Conservation (phyloP, 2,113 vertebrate species). For the Morone chrysops region DNA sequence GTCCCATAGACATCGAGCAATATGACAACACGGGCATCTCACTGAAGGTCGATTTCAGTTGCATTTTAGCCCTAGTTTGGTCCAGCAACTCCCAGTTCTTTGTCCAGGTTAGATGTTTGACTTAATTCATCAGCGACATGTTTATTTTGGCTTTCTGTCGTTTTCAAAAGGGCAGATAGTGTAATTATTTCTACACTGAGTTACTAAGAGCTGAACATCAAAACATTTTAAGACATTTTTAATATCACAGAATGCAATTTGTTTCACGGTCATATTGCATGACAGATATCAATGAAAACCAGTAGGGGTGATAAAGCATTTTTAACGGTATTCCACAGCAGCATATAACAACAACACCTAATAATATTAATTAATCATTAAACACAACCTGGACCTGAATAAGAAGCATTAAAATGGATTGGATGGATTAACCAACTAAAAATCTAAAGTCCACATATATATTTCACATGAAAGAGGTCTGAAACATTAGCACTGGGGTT, state of each 20-base stretch:
- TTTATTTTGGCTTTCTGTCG: constrained; percentile 32
- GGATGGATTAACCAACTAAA: background rate
- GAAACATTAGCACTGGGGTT: too few species aligned
- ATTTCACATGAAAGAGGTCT: background rate
- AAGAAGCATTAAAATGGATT: background rate
- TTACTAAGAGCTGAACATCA: background rate
- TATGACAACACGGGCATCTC: background rate
- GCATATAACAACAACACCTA: background rate
- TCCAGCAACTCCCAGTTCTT: background rate
- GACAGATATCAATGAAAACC: background rate
- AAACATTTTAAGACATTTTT: background rate
- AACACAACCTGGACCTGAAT: background rate
- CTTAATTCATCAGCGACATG: constrained; percentile 27
- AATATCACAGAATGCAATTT: too few species aligned
- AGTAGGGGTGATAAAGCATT: background rate
- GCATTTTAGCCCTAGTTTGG: background rate
- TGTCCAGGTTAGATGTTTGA: constrained; percentile 22
- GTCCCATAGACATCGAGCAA: too few species aligned
- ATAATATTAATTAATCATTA: background rate
- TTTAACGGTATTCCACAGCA: background rate
- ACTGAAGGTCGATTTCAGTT: background rate
- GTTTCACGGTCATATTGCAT: background rate
- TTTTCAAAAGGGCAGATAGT: constrained; percentile 25
- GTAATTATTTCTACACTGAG: background rate
- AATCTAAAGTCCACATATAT: background rate